Evolutionary conservation across 2,797 vertebrate species (phyloP).

Genomic region (Gallinago solitaria): DNA sequence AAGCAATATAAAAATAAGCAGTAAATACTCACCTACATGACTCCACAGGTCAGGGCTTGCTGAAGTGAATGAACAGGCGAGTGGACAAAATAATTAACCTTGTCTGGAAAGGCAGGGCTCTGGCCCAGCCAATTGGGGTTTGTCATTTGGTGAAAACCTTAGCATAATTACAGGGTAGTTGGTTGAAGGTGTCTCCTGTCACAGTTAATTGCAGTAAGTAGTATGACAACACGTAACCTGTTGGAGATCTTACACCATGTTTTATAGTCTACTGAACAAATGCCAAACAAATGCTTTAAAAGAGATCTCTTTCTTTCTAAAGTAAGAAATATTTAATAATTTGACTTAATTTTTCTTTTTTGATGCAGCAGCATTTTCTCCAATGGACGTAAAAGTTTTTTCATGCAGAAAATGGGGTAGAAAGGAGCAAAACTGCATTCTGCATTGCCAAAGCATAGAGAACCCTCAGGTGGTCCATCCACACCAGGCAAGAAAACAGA

Average conservation of each 20-base stretch:
- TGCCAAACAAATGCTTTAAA: not conserved
- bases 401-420: not conserved
- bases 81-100: slow-evolving; percentile 22
- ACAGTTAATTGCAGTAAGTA: not conserved
- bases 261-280: not conserved
- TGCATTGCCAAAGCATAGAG: not conserved
- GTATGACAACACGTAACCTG: not conserved
- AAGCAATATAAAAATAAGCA: not conserved
- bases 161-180: slow-evolving; percentile 51
- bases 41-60: not conserved
- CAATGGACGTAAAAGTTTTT: not conserved
- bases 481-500: rapidly evolving
- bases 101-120: slow-evolving; percentile 46
- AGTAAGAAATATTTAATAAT: not conserved
- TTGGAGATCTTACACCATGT: not conserved
- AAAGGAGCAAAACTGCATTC: not conserved
- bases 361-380: not conserved
- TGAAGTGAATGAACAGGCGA: slow-evolving; percentile 23
- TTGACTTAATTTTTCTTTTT: not conserved
- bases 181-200: slow-evolving; percentile 20
- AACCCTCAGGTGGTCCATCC: not conserved
- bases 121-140: slow-evolving; percentile 35
- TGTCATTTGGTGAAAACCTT: slow-evolving; percentile 23
- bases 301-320: not conserved
- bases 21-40: slow-evolving; percentile 43